Evolutionary conservation across 2,888 invertebrate genomes (phyloP), one percentile per base, ranked within the genome.

Genomic region (Nesidiocoris tenuis): DNA sequence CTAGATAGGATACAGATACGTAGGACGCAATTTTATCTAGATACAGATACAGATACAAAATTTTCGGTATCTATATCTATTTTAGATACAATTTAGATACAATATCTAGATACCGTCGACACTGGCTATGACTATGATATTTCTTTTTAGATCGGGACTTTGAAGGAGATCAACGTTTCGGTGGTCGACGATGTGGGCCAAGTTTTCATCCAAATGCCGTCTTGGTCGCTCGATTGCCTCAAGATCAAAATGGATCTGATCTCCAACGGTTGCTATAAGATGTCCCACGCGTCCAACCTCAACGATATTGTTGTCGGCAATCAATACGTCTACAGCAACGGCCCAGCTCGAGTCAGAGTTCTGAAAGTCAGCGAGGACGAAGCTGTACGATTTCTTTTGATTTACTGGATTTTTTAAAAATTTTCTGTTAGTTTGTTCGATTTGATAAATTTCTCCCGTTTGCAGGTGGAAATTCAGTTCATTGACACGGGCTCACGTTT

Each of bases 121-220:
- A n/a, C n/a, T n/a, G n/a, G n/a, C n/a, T n/a, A n/a, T n/a, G n/a
- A n/a, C n/a, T n/a, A n/a, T n/a, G n/a, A n/a, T n/a, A n/a, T n/a
- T n/a, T n/a, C n/a, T n/a, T n/a, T n/a, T n/a, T n/a, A 72, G 72
- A 61, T 39, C 17, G 72, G 70, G 1, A 24, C 22, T 16, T 16
- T 56, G 1, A 56, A 55, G n/a, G 25, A 70, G 21, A 70, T 70
- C 12, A 56, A 17, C 22, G 70, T 70, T 16, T 18, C 61, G n/a
- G 57, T 39, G 9, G 57, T 72, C 63, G 63, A 63, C n/a, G 5
- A 19, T 1, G 17, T 17, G n/a, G 72, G 72, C 7, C 72, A 54
- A 23, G 72, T 72, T 7, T 61, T 19, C 61, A 54, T 72, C n/a
- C 72, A 72, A 39, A 25, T 61, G 9, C 72, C 72, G 16, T 72